Conservation (phyloP, 2,797 vertebrate genomes). For the Parauchenoglanis ngamensis region DNA sequence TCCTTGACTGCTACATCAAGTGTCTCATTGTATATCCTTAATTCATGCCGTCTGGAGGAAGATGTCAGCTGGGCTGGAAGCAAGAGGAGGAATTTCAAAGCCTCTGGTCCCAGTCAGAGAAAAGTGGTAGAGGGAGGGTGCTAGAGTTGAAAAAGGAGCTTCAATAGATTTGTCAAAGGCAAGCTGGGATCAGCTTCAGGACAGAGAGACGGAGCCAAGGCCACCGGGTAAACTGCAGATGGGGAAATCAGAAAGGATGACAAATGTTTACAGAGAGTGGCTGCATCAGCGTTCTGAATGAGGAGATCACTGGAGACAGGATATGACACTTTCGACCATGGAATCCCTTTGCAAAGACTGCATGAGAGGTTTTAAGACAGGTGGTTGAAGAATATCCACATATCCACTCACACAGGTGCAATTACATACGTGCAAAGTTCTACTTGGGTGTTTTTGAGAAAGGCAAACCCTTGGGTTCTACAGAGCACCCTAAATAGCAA, state of each 20-base stretch:
- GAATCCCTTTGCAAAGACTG: not conserved
- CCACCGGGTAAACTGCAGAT: slow-evolving; percentile 42
- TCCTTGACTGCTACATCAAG: slow-evolving; percentile 98
- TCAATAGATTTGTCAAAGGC: slow-evolving; percentile 98
- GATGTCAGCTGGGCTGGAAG: slow-evolving; percentile 96
- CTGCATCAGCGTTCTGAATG: slow-evolving; percentile 64
- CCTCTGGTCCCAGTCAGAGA: slow-evolving; percentile 63
- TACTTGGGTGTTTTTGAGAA: not conserved
- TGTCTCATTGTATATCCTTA: slow-evolving; percentile 97
- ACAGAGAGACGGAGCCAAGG: slow-evolving; percentile 44
- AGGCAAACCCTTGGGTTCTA: not conserved
- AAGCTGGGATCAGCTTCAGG: slow-evolving; percentile 76
- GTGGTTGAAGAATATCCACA: not conserved
- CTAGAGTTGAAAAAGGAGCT: slow-evolving; percentile 78
- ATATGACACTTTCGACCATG: slow-evolving; percentile 56
- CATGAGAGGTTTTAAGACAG: not conserved
- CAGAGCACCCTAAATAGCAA: not conserved
- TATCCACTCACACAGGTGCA: not conserved
- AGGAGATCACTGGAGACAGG: slow-evolving; percentile 85
- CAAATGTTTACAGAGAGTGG: slow-evolving; percentile 61
- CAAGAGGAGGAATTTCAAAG: slow-evolving; percentile 90
- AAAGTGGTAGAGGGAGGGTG: slow-evolving; percentile 72
- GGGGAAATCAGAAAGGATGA: slow-evolving; percentile 34
- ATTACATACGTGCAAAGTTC: not conserved
- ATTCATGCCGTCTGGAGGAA: slow-evolving; percentile 99